Conservation (phyloP, 2,113 vertebrate genomes). For the Lathamus discolor region DNA sequence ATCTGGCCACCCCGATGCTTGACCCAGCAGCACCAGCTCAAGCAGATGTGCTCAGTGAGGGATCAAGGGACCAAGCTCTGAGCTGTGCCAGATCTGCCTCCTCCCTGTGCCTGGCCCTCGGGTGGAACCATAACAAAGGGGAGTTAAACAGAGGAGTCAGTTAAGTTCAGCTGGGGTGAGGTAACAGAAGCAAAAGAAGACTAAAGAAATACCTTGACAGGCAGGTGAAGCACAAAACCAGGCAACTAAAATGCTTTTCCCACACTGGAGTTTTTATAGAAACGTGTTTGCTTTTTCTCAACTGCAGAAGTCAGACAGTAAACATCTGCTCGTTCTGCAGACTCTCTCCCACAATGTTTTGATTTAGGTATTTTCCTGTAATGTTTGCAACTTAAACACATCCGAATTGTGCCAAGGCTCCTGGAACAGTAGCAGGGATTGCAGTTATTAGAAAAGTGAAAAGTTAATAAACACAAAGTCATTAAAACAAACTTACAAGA, state of each 20-base stretch:
- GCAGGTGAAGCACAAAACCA: not conserved
- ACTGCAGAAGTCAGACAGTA: slow-evolving; percentile 18
- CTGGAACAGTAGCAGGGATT: not conserved
- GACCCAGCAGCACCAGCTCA: not conserved
- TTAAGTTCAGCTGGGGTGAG: not conserved
- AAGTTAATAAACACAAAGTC: slow-evolving; percentile 13
- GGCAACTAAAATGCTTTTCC: not conserved
- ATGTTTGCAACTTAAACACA: slow-evolving; percentile 35
- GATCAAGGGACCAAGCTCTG: not conserved
- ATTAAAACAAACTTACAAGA: not conserved
- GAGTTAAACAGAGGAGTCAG: not conserved
- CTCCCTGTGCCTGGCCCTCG: not conserved
- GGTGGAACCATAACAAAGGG: not conserved
- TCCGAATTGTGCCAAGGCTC: slow-evolving; percentile 21
- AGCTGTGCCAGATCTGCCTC: not conserved
- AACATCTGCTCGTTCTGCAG: slow-evolving; percentile 42
- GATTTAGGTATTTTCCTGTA: slow-evolving; percentile 44
- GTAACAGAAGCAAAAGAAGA: not conserved
- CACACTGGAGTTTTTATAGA: not conserved
- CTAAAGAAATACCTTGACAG: not conserved
- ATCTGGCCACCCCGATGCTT: not conserved
- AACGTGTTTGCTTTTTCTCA: not conserved
- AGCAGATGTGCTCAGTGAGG: not conserved
- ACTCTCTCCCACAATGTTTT: slow-evolving; percentile 55
- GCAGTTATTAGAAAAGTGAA: not conserved